Evolutionary conservation across 2,797 vertebrate genomes (phyloP), one percentile per base, ranked within the genome.

Genomic region (Phrynocephalus vlangalii): DNA sequence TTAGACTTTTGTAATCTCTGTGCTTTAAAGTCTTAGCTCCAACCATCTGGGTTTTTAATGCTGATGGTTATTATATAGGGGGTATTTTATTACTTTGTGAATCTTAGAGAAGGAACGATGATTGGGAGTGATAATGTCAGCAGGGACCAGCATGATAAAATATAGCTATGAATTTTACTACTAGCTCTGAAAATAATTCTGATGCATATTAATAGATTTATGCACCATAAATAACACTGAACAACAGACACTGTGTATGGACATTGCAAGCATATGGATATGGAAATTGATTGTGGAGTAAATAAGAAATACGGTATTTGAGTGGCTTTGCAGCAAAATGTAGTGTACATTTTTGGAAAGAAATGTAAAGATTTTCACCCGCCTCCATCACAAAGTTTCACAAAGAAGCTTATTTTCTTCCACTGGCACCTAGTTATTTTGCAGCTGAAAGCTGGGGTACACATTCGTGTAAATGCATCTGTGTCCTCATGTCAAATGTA

Each of bases 31-130:
- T 91, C 75, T 22, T 77, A 90, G 84, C 76, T 94, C 75, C 94
- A 93, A 83, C 89, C 90, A 87, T 94, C 86, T 95, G 91, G 80
- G 71, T 67, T 88, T 92, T 89, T 95, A 91, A 92, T 96, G 88
- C 88, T 72, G 91, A 86, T 91, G 92, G 81, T 85, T 93, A 92
- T 94, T 92, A 67, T 79, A 79, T 30, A 67, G 75, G 79, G 75
- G 79, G 85, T 90, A 79, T 93, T 92, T 96, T 94, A 95, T 94
- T 91, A 85, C 90, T 94, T 91, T 89, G 30, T 91, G 89, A 95
- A 94, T 93, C 92, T 86, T 90, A 83, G 79, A 93, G 82, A 87
- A 71, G 20, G 63, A 90, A 86, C 50, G 81, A 82, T 93, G 76
- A 90, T 94, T 28, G 87, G 87, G 85, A 91, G 66, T 85, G 76